Percentiles rank a stretch among this genome's conserved stretches.
phyloP scores from a whole-genome alignment of 1,140 invertebrate genomes.

The Achroia grisella region DNA sequence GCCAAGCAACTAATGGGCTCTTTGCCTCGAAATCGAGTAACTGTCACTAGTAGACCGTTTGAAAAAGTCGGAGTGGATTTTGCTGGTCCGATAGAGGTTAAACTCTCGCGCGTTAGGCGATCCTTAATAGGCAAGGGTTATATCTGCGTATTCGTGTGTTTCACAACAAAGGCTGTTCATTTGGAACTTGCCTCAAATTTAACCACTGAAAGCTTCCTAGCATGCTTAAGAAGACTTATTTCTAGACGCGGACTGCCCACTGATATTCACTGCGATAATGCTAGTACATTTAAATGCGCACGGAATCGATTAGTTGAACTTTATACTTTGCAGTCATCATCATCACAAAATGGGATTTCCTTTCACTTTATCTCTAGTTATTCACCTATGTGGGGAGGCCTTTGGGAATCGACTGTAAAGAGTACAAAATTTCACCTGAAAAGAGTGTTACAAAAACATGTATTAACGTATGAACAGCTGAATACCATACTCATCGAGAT shows the following conservation, averaged over 20 bases:
- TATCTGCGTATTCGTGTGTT: too few relatives aligned
- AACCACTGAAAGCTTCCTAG: slow-evolving; percentile 35
- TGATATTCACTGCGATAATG: slow-evolving; percentile 39
- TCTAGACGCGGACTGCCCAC: slow-evolving; percentile 32
- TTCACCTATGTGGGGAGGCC: slow-evolving; percentile 37
- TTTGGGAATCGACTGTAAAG: too few relatives aligned
- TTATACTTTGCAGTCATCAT: slow-evolving; percentile 1
- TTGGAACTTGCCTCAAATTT: too few relatives aligned
- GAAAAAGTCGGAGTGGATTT: slow-evolving; percentile 33
- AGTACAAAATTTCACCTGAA: too few relatives aligned
- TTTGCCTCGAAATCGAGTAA: slow-evolving; percentile 29
- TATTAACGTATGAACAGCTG: too few relatives aligned
- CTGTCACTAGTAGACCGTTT: slow-evolving; percentile 21
- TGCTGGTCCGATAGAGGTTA: slow-evolving; percentile 35
- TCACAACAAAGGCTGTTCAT: too few relatives aligned
- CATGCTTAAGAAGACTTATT: slow-evolving; percentile 46
- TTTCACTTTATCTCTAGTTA: slow-evolving; percentile 44
- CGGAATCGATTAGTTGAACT: slow-evolving; percentile 7
- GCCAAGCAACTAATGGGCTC: slow-evolving; percentile 34
- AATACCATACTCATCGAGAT: too few relatives aligned
- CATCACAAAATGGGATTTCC: slow-evolving; percentile 4
- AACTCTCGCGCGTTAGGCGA: slow-evolving; percentile 11
- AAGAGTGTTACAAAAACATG: too few relatives aligned
- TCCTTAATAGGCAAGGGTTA: slow-evolving; percentile 2
- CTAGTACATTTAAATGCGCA: slow-evolving; percentile 38